Evolutionary conservation across 2,113 vertebrate species (phyloP), one percentile per base, ranked within the genome.

Genomic region (Callorhinus ursinus): DNA sequence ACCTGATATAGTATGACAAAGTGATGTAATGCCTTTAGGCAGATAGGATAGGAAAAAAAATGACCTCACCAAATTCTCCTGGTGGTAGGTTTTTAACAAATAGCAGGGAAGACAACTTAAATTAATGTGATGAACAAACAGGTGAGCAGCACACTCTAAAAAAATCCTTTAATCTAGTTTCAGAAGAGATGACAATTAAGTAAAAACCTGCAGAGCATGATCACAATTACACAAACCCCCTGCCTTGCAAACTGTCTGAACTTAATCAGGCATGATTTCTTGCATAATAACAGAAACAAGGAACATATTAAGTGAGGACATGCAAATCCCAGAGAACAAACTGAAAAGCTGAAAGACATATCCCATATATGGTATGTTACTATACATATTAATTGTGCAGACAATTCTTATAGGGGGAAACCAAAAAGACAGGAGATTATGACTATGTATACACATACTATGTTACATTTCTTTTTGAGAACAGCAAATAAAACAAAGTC

Each of bases 51-150:
- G 39, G 0, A 7, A 59, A 61, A 71, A 49, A 46, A 89, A 49
- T 61, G 80, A 88, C 74, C 83, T 93, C 14, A 59, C 65, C 12
- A 71, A 92, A 95, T 92, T 91, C 21, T 84, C 69, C 65, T 67
- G 24, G 33, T 95, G 88, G 42, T 69, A 77, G 16, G 10, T 92
- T 97, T 96, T 98, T 95, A 90, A 97, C 61, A 96, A 97, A 96
- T 63, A 95, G 24, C 51, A 92, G 15, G 81, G 49, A 85, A 88
- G 85, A 96, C 92, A 92, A 94, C 57, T 90, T 96, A 96, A 96
- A 98, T 98, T 98, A 98, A 96, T 93, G 53, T 96, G 96, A 97
- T 96, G 95, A 98, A 97, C 95, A 97, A 97, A 98, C 92, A 93
- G 89, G 93, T 96, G 13, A 55, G 24, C 90, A 93, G 15, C 65